These are phyloP conservation scores for Thunnus albacares DNA, from an alignment of 2,797 vertebrate species.

Conservation along the genomic window DNA sequence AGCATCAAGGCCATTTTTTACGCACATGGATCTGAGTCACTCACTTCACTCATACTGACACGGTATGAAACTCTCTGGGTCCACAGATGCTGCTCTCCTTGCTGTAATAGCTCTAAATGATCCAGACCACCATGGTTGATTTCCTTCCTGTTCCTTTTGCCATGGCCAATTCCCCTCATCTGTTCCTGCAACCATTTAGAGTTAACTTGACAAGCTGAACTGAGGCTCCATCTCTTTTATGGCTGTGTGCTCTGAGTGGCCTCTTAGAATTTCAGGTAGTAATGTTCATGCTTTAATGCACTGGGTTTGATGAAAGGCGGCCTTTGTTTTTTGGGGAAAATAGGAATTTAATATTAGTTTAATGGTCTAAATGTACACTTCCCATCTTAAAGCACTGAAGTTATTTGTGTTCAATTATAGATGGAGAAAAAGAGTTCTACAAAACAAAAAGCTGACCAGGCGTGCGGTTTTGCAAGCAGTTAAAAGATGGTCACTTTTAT, in stretches of 20 bases:
- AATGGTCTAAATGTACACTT: conserved; percentile 33
- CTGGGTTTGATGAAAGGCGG: conserved; percentile 31
- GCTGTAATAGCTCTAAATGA: conserved; percentile 71
- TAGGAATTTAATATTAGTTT: conserved; percentile 30
- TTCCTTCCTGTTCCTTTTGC: conserved; percentile 69
- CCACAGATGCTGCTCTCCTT: conserved; percentile 56
- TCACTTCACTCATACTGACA: conserved; percentile 59
- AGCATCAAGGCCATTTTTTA: conserved; percentile 59
- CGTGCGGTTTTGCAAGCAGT: conserved; percentile 37
- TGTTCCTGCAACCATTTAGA: conserved; percentile 46
- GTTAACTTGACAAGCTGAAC: conserved; percentile 61
- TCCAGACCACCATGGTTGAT: conserved; percentile 70
- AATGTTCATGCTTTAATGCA: conserved; percentile 36
- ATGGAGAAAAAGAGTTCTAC: conserved; percentile 25
- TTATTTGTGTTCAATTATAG: conserved; percentile 60
- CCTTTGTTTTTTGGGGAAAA: conserved; percentile 36
- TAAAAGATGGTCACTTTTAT: neutral
- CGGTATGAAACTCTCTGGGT: conserved; percentile 39
- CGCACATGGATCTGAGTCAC: conserved; percentile 43
- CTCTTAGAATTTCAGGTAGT: conserved; percentile 42
- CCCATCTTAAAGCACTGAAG: conserved; percentile 39
- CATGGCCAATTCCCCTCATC: conserved; percentile 58
- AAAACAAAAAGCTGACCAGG: conserved; percentile 56
- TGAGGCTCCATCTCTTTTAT: conserved; percentile 49
- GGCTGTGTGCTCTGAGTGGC: conserved; percentile 28